Evolutionary conservation across 2,888 invertebrate genomes (phyloP), one percentile per base, ranked within the genome.

Genomic region (Pomacea canaliculata): DNA sequence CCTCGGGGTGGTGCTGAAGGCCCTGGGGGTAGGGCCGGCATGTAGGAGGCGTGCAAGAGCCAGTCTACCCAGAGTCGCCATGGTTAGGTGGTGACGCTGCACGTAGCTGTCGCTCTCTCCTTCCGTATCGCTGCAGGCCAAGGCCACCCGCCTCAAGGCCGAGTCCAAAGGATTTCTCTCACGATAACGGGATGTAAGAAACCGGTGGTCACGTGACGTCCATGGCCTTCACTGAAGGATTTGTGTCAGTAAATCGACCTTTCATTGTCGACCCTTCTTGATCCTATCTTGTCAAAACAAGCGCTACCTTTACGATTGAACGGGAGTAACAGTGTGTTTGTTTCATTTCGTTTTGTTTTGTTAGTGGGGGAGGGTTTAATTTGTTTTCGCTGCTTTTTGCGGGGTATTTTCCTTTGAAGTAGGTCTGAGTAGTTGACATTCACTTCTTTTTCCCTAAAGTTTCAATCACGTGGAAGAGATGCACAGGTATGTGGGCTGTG

Each of bases 21-120:
- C 68, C 48, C 68, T 9, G 68, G 68, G 27, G 37, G 68, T 46
- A 37, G 68, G 37, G 68, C 68, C 10, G 5, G 68, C 2, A 4
- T 19, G 12, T 9, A 68, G 37, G 7, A 68, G 68, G 27, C 68
- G 68, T 1, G 68, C n/a, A 46, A 68, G 68, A 19, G 46, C 49
- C 27, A 68, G 12, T 46, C 68, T 68, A 49, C 68, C 68, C 19
- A 68, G 13, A 7, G 68, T 46, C 68, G 68, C 68, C 68, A 68
- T 68, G 68, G 48, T 46, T 46, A 37, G 48, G 12, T 1, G 8
- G 1, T 27, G 37, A 68, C 37, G 27, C 19, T 27, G 27, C 68
- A 68, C 68, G 68, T 68, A 68, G 18, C 51, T 10, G 51, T 56
- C 12, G 16, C 51, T 13, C 63, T n/a, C 10, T 63, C 63, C 10